phyloP scores from a whole-genome alignment of 2,113 vertebrate genomes.

The Lepisosteus oculatus region DNA sequence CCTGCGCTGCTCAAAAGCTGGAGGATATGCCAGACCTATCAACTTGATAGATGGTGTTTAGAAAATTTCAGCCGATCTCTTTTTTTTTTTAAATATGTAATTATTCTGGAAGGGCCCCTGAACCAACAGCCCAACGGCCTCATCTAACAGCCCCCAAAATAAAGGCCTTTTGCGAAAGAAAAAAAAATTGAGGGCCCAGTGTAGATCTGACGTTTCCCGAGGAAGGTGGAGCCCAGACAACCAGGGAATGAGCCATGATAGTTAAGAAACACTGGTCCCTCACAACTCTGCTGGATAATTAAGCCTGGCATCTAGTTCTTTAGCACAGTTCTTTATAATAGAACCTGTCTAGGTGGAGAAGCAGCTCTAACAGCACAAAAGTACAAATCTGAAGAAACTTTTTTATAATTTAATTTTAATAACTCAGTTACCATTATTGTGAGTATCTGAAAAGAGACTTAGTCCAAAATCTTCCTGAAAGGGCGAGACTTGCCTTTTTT shows the following conservation, averaged over 20 bases:
- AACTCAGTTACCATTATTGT: too few species aligned
- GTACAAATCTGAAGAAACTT: too few species aligned
- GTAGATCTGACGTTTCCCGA: not conserved
- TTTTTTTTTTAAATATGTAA: constrained; percentile 1
- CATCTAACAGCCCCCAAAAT: not conserved
- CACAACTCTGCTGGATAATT: too few species aligned
- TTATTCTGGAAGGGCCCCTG: constrained; percentile 3
- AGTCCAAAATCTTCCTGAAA: too few species aligned
- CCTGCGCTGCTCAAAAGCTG: constrained; percentile 20
- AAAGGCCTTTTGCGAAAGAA: not conserved
- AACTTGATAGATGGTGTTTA: constrained; percentile 22
- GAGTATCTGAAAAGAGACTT: too few species aligned
- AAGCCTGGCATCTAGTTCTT: not conserved
- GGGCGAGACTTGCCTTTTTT: too few species aligned
- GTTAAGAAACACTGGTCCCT: too few species aligned
- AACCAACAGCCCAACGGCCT: constrained; percentile 1
- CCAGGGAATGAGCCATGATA: too few species aligned
- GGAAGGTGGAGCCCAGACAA: not conserved
- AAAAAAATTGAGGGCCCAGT: not conserved
- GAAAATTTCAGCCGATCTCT: constrained; percentile 16
- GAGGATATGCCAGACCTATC: constrained; percentile 5
- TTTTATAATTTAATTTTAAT: too few species aligned
- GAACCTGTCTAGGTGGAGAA: too few species aligned
- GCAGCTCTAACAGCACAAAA: too few species aligned
- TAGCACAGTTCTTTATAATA: too few species aligned